Evolutionary conservation across 2,888 invertebrate species (phyloP), one percentile per base, ranked within the genome.

Genomic region (Acanthosoma haemorrhoidale): DNA sequence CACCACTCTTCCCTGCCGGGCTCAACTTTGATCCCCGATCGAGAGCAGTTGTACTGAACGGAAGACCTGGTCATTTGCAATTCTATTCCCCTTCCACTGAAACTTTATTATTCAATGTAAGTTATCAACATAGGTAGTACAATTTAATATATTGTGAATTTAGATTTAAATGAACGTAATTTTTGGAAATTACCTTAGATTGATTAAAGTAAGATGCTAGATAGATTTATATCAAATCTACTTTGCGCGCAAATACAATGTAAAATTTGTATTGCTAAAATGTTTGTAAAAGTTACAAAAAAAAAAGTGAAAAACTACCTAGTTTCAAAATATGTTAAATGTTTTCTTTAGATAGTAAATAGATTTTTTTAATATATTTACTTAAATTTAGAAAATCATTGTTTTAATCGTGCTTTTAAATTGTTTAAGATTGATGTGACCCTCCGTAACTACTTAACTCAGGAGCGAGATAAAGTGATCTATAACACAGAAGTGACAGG

Each of bases 11-110:
- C 77, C 85, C 85, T 72, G 82, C 82, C 71, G 85, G 84, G 2
- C 79, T 89, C 51, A 78, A 79, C 13, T 81, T 83, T 61, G 90
- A 91, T 80, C 86, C 87, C 2, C 82, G 86, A 58, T 86, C 86
- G 9, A 84, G 84, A 75, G 81, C 86, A 6, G 79, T 91, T 16
- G 86, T 90, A 36, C 80, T 88, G 71, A 91, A 91, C 78, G 90
- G 91, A 34, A 83, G 86, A 73, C 83, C 85, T 0, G 91, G 91
- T 13, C 87, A 89, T 75, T 80, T 91, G 58, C 91, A 92, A 79
- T 90, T 91, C 80, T 91, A 86, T 79, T 86, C 86, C 57, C 84
- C 85, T 0, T 80, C 83, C 61, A 84, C 85, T 4, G 86, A 86
- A 77, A 85, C 82, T 76, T 82, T 90, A 70, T 78, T 91, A 1